These are phyloP conservation scores for Podargus strigoides DNA, from an alignment of 2,797 vertebrate genomes.

Conservation along the genomic window DNA sequence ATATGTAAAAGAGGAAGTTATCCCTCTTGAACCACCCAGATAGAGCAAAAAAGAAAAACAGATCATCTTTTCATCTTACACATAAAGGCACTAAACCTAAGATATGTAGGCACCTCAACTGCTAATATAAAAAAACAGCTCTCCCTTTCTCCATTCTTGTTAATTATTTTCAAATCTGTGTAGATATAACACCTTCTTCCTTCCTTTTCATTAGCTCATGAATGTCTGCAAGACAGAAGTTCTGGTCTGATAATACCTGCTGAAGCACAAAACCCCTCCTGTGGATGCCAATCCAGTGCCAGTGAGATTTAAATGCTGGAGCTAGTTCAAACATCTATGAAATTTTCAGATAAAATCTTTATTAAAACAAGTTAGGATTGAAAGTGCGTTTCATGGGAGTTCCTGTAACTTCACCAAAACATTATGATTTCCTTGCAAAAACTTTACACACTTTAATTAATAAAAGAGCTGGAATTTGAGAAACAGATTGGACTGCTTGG, in stretches of 20 bases:
- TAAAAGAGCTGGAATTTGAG: background rate
- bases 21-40: background rate
- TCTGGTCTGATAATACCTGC: slow-evolving; percentile 59
- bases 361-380: slow-evolving; percentile 41
- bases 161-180: slow-evolving; percentile 36
- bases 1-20: background rate
- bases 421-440: slow-evolving; percentile 43
- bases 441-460: background rate
- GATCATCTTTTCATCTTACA: background rate
- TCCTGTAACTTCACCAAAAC: slow-evolving; percentile 34
- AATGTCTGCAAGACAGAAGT: slow-evolving; percentile 46
- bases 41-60: background rate
- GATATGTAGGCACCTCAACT: background rate
- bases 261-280: slow-evolving; percentile 23
- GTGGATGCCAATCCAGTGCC: slow-evolving; percentile 10
- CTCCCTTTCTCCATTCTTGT: background rate
- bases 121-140: background rate
- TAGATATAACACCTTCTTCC: slow-evolving; percentile 38
- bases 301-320: slow-evolving; percentile 52
- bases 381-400: slow-evolving; percentile 38
- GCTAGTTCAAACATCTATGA: slow-evolving; percentile 48
- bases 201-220: slow-evolving; percentile 46
- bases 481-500: background rate
- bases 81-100: background rate
- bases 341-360: slow-evolving; percentile 49